phyloP scores from a whole-genome alignment of 1,140 invertebrate species.

The Triops cancriformis region DNA sequence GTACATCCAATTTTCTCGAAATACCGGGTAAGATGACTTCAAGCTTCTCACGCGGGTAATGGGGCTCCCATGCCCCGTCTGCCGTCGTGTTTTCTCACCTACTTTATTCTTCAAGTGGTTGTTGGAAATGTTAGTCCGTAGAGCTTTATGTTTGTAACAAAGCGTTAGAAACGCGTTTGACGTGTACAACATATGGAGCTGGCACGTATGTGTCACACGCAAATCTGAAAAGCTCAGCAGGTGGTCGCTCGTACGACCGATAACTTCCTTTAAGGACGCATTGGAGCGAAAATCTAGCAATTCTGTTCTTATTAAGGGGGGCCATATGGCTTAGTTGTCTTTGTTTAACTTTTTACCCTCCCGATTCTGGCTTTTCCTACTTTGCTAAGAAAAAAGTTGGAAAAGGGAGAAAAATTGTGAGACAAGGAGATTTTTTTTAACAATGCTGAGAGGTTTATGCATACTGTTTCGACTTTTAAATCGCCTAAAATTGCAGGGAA shows the following conservation, averaged over 20 bases:
- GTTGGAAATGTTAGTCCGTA: background rate
- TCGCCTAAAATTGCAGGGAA: too few relatives aligned
- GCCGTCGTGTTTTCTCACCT: background rate
- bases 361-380: too few relatives aligned
- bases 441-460: too few relatives aligned
- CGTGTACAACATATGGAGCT: background rate
- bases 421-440: too few relatives aligned
- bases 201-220: background rate
- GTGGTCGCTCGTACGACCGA: background rate
- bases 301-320: background rate
- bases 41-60: background rate
- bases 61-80: too few relatives aligned
- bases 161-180: background rate
- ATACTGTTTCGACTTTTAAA: too few relatives aligned
- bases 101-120: background rate
- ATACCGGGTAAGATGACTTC: constrained; percentile 54
- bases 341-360: too few relatives aligned
- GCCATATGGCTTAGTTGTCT: background rate
- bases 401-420: too few relatives aligned
- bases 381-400: too few relatives aligned
- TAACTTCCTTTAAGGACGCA: background rate
- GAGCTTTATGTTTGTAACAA: background rate
- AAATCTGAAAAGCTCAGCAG: background rate
- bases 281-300: background rate
- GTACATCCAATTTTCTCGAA: constrained; percentile 78